A percentile compares a stretch with the other conserved stretches of the same genome.
Evolutionary conservation across 1,140 invertebrate species (phyloP).

Genomic region (Drosophila oshimai): DNA sequence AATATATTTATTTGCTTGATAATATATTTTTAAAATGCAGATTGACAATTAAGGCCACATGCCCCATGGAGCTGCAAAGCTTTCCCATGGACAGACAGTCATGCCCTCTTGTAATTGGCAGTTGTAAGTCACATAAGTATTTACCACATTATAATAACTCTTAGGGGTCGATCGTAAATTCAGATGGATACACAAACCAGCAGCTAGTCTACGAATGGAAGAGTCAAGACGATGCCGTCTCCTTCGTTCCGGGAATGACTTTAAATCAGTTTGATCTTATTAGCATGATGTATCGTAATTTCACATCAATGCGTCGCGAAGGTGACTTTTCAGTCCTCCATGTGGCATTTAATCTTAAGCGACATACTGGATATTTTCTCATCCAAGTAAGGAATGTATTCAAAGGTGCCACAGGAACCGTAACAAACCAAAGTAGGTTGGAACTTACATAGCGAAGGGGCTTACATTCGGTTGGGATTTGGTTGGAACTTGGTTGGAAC

Average conservation of each 20-base stretch:
- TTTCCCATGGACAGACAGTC: constrained; percentile 98
- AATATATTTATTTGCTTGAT: neutral
- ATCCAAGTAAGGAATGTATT: constrained; percentile 87
- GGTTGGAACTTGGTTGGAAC: too few species aligned
- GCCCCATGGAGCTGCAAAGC: constrained; percentile 97
- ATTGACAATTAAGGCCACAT: constrained; percentile 98
- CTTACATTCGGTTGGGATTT: too few species aligned
- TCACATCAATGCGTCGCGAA: constrained; percentile 90
- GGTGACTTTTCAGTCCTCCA: constrained; percentile 95
- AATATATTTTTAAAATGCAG: constrained; percentile 83
- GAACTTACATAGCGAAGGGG: too few species aligned
- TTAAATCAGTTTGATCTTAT: constrained; percentile 95
- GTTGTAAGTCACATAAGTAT: constrained; percentile 89
- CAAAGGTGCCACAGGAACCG: neutral
- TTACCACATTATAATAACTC: neutral
- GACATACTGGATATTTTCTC: constrained; percentile 96
- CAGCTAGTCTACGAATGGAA: constrained; percentile 97
- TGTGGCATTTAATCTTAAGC: constrained; percentile 95
- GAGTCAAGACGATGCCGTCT: constrained; percentile 89
- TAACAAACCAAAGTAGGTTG: too few species aligned
- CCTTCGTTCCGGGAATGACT: constrained; percentile 94
- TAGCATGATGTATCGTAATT: constrained; percentile 91
- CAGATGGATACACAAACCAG: constrained; percentile 95
- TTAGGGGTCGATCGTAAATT: too few species aligned
- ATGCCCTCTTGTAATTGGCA: constrained; percentile 95